Conservation (phyloP, 2,797 vertebrate species). For the Petrocephalus sullivani region DNA sequence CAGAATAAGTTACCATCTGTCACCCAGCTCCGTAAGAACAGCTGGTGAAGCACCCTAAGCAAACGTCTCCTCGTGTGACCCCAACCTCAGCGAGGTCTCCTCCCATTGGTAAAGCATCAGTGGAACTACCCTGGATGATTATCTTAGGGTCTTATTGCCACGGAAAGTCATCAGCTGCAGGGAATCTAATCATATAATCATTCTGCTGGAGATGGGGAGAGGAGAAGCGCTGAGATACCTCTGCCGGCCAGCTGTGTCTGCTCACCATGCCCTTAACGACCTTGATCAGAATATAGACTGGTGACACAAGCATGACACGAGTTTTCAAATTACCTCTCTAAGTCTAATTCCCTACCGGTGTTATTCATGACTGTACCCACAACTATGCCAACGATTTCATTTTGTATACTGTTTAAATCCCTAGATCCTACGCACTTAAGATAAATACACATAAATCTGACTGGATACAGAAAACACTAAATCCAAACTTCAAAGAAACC, state of each 20-base stretch:
- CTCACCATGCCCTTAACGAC: neutral
- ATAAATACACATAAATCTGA: neutral
- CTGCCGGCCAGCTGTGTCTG: neutral
- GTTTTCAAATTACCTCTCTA: too few species aligned
- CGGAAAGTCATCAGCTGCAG: slow-evolving; percentile 40
- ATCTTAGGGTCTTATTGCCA: slow-evolving; percentile 42
- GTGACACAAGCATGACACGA: neutral
- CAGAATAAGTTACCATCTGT: neutral
- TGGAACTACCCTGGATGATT: slow-evolving; percentile 37
- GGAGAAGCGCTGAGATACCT: neutral
- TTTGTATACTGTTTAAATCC: neutral
- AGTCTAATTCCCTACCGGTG: neutral
- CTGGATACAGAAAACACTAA: neutral
- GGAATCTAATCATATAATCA: slow-evolving; percentile 40
- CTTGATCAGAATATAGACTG: neutral
- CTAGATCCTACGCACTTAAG: neutral
- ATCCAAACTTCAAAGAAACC: neutral
- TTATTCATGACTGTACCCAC: neutral
- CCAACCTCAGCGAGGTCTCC: neutral
- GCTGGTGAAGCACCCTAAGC: neutral
- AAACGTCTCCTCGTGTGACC: neutral
- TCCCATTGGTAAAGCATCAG: slow-evolving; percentile 14
- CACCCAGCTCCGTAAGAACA: neutral
- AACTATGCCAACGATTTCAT: neutral
- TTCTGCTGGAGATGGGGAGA: slow-evolving; percentile 18